Percentiles rank a stretch among this genome's conserved stretches.
phyloP scores from a whole-genome alignment of 2,113 vertebrate species.

The Gnathonemus echidnorhynchus region DNA sequence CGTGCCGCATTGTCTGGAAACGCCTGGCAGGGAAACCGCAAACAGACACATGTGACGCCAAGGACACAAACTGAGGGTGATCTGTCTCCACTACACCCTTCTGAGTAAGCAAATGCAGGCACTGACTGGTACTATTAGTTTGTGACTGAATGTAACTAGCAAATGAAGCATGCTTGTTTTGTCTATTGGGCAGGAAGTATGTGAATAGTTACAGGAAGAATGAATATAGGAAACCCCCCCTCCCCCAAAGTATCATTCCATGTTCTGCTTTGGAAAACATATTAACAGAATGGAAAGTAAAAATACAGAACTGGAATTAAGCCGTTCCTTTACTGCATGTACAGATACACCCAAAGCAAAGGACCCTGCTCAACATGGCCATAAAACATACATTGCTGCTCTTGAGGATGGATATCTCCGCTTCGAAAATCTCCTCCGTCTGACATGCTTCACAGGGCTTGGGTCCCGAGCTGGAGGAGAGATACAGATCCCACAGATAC shows the following conservation, averaged over 20 bases:
- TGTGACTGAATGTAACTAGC: background rate
- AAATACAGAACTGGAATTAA: background rate
- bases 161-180: background rate
- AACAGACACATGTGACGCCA: background rate
- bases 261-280: background rate
- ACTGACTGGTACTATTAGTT: background rate
- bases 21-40: conserved; percentile 51
- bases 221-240: background rate
- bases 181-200: background rate
- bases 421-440: conserved; percentile 82
- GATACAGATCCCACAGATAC: too few relatives aligned
- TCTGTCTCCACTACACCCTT: background rate
- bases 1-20: conserved; percentile 90
- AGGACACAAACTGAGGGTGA: background rate
- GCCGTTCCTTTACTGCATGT: background rate
- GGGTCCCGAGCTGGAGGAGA: conserved; percentile 61
- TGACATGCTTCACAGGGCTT: conserved; percentile 83
- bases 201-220: background rate
- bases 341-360: background rate
- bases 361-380: background rate
- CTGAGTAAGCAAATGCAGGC: background rate
- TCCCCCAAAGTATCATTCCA: background rate
- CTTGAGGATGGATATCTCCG: conserved; percentile 77
- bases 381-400: conserved; percentile 44
- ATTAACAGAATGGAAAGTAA: background rate